Conservation (phyloP, 2,888 invertebrate genomes). For the Andricus quercusramuli region DNA sequence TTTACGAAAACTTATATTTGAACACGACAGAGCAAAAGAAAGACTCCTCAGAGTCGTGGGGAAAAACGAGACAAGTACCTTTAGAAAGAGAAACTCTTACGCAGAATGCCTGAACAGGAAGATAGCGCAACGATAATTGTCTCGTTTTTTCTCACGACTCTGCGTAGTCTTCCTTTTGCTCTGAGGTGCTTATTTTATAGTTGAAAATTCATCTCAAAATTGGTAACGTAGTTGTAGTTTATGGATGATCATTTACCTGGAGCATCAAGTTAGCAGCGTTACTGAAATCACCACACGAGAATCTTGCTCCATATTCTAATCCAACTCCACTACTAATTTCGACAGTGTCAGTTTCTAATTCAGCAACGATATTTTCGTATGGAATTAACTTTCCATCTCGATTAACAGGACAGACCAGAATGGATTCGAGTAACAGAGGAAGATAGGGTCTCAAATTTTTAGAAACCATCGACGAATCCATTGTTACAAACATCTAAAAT, state of each 20-base stretch:
- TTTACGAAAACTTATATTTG: no score
- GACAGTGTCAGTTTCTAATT: constrained; percentile 88
- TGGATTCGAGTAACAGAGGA: constrained; percentile 86
- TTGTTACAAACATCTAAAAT: constrained; percentile 85
- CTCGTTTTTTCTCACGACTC: no score
- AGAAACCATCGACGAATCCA: constrained; percentile 85
- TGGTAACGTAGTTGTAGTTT: no score
- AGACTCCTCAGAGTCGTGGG: no score
- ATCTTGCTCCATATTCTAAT: constrained; percentile 80
- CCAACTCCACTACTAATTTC: constrained; percentile 83
- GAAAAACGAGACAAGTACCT: no score
- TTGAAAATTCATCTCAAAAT: no score
- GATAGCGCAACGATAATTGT: no score
- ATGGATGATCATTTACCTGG: constrained; percentile 80
- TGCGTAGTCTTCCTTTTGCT: no score
- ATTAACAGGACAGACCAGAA: constrained; percentile 88
- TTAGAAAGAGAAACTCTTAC: no score
- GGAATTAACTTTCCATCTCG: constrained; percentile 81
- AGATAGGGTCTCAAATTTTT: constrained; percentile 85
- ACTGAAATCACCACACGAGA: constrained; percentile 87
- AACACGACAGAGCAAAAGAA: no score
- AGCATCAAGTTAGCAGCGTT: constrained; percentile 84
- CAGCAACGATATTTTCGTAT: constrained; percentile 88
- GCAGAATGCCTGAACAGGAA: no score
- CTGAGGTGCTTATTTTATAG: no score